phyloP scores from a whole-genome alignment of 2,113 vertebrate species.

The Speoplatyrhinus poulsoni region DNA sequence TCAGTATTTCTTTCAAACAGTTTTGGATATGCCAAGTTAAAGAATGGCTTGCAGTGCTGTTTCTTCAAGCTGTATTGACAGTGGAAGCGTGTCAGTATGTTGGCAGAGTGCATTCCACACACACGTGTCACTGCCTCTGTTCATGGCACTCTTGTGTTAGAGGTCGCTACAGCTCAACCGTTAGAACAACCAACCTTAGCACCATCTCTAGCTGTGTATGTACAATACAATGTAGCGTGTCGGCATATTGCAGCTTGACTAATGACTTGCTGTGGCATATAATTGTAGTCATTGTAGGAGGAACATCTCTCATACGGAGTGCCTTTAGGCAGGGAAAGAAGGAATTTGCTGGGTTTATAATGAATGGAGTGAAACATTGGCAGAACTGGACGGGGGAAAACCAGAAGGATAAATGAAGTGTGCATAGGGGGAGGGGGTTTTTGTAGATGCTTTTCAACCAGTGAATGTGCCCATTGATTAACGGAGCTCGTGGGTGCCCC shows the following conservation, averaged over 20 bases:
- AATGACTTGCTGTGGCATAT: conserved; percentile 6
- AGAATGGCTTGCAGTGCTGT: conserved; percentile 47
- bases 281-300: too few relatives aligned
- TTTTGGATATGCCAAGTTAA: conserved; percentile 47
- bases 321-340: conserved; percentile 19
- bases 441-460: conserved; percentile 36
- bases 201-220: conserved; percentile 15
- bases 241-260: conserved; percentile 30
- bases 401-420: conserved; percentile 29
- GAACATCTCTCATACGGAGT: conserved; percentile 41
- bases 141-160: conserved; percentile 65
- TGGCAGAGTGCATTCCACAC: conserved; percentile 64
- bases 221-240: conserved; percentile 4
- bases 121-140: conserved; percentile 59
- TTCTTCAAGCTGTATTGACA: conserved; percentile 51
- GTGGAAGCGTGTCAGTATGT: conserved; percentile 61
- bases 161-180: conserved; percentile 27
- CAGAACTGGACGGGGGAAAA: conserved; percentile 10
- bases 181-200: conserved; percentile 22
- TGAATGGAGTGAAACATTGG: conserved; percentile 11
- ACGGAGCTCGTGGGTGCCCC: conserved; percentile 27
- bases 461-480: conserved; percentile 64
- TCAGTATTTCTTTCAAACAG: conserved; percentile 17
- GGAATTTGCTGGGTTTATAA: conserved; percentile 32
- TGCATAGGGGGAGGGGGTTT: conserved; percentile 34